Base-by-base conservation (phyloP, 2,797 vertebrate species). In the Lutjanus campechanus region DNA sequence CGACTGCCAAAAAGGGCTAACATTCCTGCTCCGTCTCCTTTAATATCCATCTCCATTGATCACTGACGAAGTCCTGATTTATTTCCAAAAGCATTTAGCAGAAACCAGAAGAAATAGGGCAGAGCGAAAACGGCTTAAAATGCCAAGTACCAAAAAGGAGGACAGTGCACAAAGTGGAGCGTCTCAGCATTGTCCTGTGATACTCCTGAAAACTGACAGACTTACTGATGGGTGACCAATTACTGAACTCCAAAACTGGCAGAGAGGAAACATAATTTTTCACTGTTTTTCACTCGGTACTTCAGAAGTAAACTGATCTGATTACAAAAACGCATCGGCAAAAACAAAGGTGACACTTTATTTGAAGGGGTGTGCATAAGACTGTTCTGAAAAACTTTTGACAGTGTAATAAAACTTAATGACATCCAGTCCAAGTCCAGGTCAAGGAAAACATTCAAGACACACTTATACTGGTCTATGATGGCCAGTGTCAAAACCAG, bases 41-140 rank as follows among this genome's bases (percentile, higher is more conserved):
- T 85, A 82, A 94, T 93, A 94, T 93, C 83, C 83, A 86, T 91
- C 87, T 71, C 81, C 88, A 93, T 92, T 94, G 89, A 93, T 95
- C 93, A 92, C 82, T 84, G 90, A 91, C 82, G 8, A 59, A 80
- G 72, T 56, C 83, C 85, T 89, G 91, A 92, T 92, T 92, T 90
- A 92, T 92, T 86, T 89, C 89, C 91, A 89, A 91, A 92, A 83
- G 88, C 84, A 81, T 89, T 93, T 91, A 90, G 82, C 85, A 49
- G 77, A 85, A 86, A 75, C 41, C 6, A 78, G 83, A 81, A 87
- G 80, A 91, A 93, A 87, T 71, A 84, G 84, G 81, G 76, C 82
- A 86, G 75, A 87, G 76, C 71, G 75, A 65, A 87, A 90, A 88
- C 6, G 29, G 83, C 76, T 83, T 70, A 40, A 80, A 83, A 80